Conservation (phyloP, 1,140 invertebrate genomes). For the Scylla paramamosain region DNA sequence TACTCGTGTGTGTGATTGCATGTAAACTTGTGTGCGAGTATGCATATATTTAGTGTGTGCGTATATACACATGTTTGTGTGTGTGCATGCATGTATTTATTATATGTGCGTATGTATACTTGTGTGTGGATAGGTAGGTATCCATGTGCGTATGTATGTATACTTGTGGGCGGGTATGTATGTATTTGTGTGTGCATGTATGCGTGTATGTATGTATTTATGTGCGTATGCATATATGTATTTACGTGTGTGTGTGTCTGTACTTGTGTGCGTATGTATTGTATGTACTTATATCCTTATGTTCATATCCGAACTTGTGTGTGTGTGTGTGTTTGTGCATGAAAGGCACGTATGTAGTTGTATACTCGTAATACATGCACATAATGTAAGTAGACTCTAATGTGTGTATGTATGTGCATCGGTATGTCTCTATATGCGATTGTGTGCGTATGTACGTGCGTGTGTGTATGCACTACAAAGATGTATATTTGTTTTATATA, state of each 20-base stretch:
- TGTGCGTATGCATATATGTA: slow-evolving; percentile 34
- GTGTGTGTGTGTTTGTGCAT: slow-evolving; percentile 37
- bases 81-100: background rate
- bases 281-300: background rate
- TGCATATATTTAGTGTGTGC: no score
- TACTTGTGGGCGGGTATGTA: background rate
- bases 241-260: slow-evolving; percentile 44
- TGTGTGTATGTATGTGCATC: no score
- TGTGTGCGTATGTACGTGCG: slow-evolving; percentile 35
- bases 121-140: background rate
- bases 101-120: background rate
- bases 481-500: no score
- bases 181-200: background rate
- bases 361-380: no score
- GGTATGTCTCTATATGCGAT: slow-evolving; percentile 29
- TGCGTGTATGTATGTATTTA: background rate
- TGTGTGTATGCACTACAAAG: background rate
- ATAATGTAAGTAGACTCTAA: no score
- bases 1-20: no score
- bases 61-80: no score
- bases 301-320: slow-evolving; percentile 29
- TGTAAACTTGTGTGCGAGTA: no score
- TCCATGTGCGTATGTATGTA: background rate
- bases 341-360: no score
- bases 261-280: slow-evolving; percentile 38